Conservation (phyloP, 2,797 vertebrate species). For the Macroramphosus scolopax region DNA sequence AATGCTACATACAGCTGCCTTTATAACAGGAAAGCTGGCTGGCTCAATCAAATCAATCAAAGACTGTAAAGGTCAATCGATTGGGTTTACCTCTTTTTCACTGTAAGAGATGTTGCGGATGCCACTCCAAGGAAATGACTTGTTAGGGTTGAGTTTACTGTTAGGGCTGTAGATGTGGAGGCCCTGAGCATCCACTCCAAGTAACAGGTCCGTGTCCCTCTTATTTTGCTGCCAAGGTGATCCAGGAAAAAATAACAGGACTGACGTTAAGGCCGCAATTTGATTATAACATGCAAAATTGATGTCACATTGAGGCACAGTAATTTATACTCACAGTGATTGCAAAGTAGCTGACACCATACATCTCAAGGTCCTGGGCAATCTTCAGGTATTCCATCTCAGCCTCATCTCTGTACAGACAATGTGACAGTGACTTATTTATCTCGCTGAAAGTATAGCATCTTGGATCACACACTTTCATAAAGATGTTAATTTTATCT, state of each 20-base stretch:
- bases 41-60: too few species aligned
- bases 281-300: background rate
- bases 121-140: slow-evolving; percentile 90
- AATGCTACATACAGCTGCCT: too few species aligned
- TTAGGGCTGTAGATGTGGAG: slow-evolving; percentile 90
- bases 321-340: slow-evolving; percentile 82
- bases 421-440: background rate
- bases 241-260: background rate
- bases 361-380: slow-evolving; percentile 93
- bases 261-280: too few species aligned
- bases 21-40: background rate
- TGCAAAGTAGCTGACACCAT: slow-evolving; percentile 91
- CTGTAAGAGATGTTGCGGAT: slow-evolving; percentile 91
- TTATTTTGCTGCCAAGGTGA: slow-evolving; percentile 84
- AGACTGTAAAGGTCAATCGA: too few species aligned
- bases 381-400: slow-evolving; percentile 96
- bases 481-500: background rate
- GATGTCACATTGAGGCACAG: background rate
- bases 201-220: slow-evolving; percentile 85
- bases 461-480: slow-evolving; percentile 1
- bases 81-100: slow-evolving; percentile 85
- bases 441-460: background rate
- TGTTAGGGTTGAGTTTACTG: slow-evolving; percentile 88
- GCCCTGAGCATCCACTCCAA: slow-evolving; percentile 90
- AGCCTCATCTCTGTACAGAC: slow-evolving; percentile 82